A percentile compares a stretch with the other conserved stretches of the same genome.
These are phyloP conservation scores for Platysternon megacephalum DNA, from an alignment of 2,113 vertebrate species.

Conservation along the genomic window DNA sequence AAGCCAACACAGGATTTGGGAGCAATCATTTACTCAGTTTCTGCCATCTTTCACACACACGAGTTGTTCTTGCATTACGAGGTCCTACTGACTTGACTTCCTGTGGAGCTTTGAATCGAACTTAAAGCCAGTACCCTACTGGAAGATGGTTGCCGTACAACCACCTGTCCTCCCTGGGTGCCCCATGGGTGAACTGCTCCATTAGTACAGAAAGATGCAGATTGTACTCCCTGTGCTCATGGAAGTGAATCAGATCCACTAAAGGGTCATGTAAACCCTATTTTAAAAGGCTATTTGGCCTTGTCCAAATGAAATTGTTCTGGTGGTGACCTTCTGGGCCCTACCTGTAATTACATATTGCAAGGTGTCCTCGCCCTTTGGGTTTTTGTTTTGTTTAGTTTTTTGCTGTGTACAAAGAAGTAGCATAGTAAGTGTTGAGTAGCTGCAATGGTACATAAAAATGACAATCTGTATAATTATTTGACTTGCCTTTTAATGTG, in stretches of 20 bases:
- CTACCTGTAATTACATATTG: conserved; percentile 14
- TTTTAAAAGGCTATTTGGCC: not conserved
- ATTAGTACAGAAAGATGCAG: not conserved
- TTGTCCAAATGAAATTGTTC: not conserved
- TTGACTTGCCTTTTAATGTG: conserved; percentile 57
- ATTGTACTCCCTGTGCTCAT: not conserved
- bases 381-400: conserved; percentile 6
- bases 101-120: not conserved
- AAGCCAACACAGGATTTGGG: not conserved
- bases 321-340: not conserved
- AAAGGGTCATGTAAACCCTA: not conserved
- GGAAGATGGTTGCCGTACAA: not conserved
- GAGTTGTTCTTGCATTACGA: not conserved
- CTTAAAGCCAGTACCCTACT: not conserved
- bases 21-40: not conserved
- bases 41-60: not conserved
- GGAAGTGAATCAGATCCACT: conserved; percentile 1
- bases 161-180: not conserved
- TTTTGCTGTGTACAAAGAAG: not conserved
- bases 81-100: not conserved
- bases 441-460: not conserved
- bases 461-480: not conserved
- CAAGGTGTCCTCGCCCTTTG: not conserved
- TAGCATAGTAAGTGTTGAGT: conserved; percentile 29
- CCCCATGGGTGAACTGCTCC: not conserved